Evolutionary conservation across 2,797 vertebrate genomes (phyloP).

Genomic region (Phalloptychus januarius): DNA sequence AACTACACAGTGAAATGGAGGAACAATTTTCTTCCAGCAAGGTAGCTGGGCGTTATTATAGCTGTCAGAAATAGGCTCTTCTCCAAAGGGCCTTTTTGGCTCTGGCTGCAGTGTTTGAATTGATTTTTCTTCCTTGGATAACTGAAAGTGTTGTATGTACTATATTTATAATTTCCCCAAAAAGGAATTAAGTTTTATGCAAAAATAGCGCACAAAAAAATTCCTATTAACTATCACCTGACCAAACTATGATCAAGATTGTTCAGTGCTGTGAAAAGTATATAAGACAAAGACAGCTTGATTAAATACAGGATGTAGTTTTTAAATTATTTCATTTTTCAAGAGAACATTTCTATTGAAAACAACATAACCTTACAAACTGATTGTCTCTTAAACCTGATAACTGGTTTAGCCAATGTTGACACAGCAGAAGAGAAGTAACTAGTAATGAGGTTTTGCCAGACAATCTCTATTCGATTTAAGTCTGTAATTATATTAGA

Average conservation of each 20-base stretch:
- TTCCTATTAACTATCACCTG: not conserved
- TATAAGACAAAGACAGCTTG: not conserved
- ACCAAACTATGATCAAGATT: constrained; percentile 5
- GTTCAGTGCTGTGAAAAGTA: not conserved
- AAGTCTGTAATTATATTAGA: not conserved
- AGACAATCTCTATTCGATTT: not conserved
- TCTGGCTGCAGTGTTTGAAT: constrained; percentile 35
- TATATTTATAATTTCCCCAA: not conserved
- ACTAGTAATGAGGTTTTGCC: not conserved
- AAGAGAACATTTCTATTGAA: not conserved
- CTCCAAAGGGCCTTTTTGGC: constrained; percentile 35
- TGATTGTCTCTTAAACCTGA: not conserved
- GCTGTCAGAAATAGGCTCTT: constrained; percentile 53
- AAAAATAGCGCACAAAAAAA: not conserved
- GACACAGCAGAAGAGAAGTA: not conserved
- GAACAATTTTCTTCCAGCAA: constrained; percentile 66
- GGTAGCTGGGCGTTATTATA: constrained; percentile 64
- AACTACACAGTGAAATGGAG: constrained; percentile 46
- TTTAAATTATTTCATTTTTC: not conserved
- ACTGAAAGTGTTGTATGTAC: not conserved
- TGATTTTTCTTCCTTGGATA: constrained; percentile 27
- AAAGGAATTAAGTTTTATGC: constrained; percentile 23
- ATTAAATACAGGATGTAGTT: not conserved
- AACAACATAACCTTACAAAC: not conserved
- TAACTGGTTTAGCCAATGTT: not conserved